Conservation (phyloP, 53 echinoderm and acorn worm genomes). For the Holothuria leucospilota region DNA sequence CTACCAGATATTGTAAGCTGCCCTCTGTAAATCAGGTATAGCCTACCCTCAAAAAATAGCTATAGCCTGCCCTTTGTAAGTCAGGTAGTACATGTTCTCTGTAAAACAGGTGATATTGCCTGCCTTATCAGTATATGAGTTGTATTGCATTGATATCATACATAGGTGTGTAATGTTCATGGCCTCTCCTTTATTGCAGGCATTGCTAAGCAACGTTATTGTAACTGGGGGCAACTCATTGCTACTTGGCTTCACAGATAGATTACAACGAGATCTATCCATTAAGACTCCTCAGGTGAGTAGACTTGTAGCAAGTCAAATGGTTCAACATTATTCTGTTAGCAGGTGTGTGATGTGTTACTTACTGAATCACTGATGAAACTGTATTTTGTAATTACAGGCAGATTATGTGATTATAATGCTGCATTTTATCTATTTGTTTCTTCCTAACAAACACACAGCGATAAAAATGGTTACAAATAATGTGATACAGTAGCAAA, state of each 20-base stretch:
- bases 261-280: constrained; percentile 89
- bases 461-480: too few species aligned
- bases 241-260: constrained; percentile 89
- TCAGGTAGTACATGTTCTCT: background rate
- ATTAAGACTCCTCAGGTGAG: constrained; percentile 82
- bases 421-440: too few species aligned
- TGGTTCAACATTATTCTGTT: too few species aligned
- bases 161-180: background rate
- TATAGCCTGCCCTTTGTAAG: background rate
- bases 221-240: constrained; percentile 96
- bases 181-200: constrained; percentile 48
- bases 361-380: too few species aligned
- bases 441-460: too few species aligned
- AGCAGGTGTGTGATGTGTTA: too few species aligned
- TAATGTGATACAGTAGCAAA: too few species aligned
- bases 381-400: too few species aligned
- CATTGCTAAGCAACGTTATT: constrained; percentile 95
- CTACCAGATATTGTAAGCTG: too few species aligned
- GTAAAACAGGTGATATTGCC: background rate
- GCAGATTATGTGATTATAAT: too few species aligned
- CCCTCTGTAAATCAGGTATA: too few species aligned
- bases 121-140: background rate
- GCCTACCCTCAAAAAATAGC: background rate
- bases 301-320: too few species aligned
- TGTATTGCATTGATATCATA: background rate